Conservation (phyloP, 2,888 invertebrate genomes). For the Cryptocephalus moraei region DNA sequence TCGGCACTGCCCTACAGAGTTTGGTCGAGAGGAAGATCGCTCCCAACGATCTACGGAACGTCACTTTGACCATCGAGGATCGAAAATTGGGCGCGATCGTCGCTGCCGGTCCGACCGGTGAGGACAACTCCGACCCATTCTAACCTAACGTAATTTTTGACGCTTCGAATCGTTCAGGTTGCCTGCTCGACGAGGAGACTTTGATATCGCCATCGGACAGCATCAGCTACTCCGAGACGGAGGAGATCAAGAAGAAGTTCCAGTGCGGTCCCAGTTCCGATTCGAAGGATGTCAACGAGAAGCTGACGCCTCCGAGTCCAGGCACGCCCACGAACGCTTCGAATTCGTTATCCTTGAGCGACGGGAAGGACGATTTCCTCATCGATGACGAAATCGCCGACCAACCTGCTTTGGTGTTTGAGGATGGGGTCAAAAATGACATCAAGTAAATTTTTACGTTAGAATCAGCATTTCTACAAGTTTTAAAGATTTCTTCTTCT, state of each 20-base stretch:
- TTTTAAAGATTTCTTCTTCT: too few relatives aligned
- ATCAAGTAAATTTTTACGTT: neutral
- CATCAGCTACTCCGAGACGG: conserved; percentile 54
- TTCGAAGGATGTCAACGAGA: conserved; percentile 40
- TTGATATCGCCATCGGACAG: conserved; percentile 64
- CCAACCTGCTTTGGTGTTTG: conserved; percentile 74
- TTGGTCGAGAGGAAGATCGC: conserved; percentile 18
- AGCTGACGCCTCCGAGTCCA: conserved; percentile 43
- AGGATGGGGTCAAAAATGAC: conserved; percentile 37
- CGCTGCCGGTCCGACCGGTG: conserved; percentile 50
- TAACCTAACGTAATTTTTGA: too few relatives aligned
- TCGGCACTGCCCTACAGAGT: conserved; percentile 21
- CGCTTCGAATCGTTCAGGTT: conserved; percentile 32
- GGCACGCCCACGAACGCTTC: conserved; percentile 71
- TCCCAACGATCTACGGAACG: conserved; percentile 34
- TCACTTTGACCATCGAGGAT: conserved; percentile 58
- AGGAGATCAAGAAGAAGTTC: conserved; percentile 38
- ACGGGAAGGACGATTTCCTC: conserved; percentile 72
- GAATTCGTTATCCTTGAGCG: conserved; percentile 70
- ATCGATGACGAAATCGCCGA: conserved; percentile 86
- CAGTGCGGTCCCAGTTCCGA: conserved; percentile 34
- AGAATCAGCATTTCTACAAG: too few relatives aligned
- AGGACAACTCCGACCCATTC: too few relatives aligned
- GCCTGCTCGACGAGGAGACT: conserved; percentile 70
- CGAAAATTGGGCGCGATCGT: conserved; percentile 66